A percentile compares a stretch with the other conserved stretches of the same genome.
phyloP scores from a whole-genome alignment of 2,113 vertebrate species.

The Chlamydotis undulata region DNA sequence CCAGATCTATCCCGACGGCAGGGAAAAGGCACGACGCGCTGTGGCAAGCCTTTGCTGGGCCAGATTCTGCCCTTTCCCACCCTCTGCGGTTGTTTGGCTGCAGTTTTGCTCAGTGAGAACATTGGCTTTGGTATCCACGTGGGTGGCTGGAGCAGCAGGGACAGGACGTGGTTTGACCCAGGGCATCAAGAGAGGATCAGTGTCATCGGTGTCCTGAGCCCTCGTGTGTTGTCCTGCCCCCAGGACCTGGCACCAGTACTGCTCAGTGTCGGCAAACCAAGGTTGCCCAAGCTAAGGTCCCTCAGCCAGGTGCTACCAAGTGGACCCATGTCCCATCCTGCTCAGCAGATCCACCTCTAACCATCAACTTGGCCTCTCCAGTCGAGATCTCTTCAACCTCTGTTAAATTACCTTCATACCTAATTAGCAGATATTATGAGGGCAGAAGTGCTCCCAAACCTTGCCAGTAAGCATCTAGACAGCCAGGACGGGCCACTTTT shows the following conservation, averaged over 20 bases:
- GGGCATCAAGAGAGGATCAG: background rate
- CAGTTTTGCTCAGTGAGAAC: background rate
- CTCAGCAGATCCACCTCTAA: background rate
- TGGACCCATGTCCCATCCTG: background rate
- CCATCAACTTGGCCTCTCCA: background rate
- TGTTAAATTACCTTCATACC: background rate
- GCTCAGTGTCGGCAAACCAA: background rate
- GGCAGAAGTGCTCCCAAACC: background rate
- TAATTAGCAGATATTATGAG: background rate
- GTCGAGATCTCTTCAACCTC: background rate
- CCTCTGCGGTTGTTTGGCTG: background rate
- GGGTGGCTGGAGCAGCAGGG: background rate
- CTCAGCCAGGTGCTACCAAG: background rate
- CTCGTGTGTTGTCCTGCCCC: background rate
- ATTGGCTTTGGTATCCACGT: rapidly evolving
- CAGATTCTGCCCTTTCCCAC: background rate
- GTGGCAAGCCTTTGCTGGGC: rapidly evolving
- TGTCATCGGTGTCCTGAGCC: background rate
- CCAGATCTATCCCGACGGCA: background rate
- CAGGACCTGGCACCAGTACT: background rate
- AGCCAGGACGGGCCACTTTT: background rate
- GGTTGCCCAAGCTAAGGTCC: background rate
- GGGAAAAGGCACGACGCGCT: background rate
- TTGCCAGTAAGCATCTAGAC: background rate
- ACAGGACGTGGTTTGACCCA: rapidly evolving